phyloP scores from a whole-genome alignment of 2,113 vertebrate species.

The Polypterus bichir region DNA sequence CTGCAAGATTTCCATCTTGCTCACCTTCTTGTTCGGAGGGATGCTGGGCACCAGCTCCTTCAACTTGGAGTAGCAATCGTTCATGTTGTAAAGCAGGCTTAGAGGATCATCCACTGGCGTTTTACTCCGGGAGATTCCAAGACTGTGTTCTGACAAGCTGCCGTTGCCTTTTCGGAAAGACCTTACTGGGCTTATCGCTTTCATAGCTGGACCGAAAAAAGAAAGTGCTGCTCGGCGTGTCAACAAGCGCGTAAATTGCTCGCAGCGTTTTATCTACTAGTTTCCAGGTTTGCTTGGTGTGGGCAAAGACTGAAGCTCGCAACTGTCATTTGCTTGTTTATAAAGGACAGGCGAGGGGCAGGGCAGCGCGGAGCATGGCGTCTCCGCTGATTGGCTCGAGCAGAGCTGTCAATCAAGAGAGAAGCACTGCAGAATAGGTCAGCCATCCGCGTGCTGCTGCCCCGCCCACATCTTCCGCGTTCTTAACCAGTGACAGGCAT shows the following conservation, averaged over 20 bases:
- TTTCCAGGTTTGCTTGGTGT: slow-evolving; percentile 16
- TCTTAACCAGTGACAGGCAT: slow-evolving; percentile 45
- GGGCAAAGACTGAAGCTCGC: slow-evolving; percentile 49
- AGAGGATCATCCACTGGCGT: slow-evolving; percentile 89
- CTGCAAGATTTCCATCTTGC: slow-evolving; percentile 99
- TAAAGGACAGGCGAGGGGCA: slow-evolving; percentile 41
- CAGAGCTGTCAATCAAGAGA: slow-evolving; percentile 24
- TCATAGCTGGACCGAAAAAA: slow-evolving; percentile 50
- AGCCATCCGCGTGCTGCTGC: background rate
- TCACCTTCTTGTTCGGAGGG: slow-evolving; percentile 95
- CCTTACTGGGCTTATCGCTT: slow-evolving; percentile 92
- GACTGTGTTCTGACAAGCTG: slow-evolving; percentile 71
- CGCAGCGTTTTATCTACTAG: too few relatives aligned
- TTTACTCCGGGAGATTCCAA: slow-evolving; percentile 91
- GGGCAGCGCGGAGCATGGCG: slow-evolving; percentile 23
- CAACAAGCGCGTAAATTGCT: too few relatives aligned
- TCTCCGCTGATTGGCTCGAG: slow-evolving; percentile 30
- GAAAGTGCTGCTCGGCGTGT: too few relatives aligned
- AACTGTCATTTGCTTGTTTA: slow-evolving; percentile 49
- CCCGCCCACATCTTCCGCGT: slow-evolving; percentile 31
- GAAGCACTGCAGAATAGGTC: slow-evolving; percentile 18
- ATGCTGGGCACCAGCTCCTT: slow-evolving; percentile 98
- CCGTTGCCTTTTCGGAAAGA: slow-evolving; percentile 73
- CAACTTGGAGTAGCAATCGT: slow-evolving; percentile 97
- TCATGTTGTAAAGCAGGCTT: slow-evolving; percentile 97